phyloP scores from a whole-genome alignment of 2,113 vertebrate species.

The Lepidiolamprologus cunningtoni region DNA sequence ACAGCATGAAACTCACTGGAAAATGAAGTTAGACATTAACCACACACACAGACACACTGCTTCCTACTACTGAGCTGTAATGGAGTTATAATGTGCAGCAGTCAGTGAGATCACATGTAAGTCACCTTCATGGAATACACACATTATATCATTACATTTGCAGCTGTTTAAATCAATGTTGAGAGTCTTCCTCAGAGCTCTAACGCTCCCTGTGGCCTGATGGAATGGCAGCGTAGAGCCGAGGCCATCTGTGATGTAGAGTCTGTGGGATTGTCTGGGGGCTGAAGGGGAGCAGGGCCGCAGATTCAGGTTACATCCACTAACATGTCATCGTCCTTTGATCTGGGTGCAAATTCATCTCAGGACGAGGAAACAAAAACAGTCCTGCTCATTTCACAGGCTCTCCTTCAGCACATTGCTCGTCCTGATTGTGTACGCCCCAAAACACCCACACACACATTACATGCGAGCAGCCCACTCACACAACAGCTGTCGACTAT shows the following conservation, averaged over 20 bases:
- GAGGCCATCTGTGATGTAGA: constrained; percentile 33
- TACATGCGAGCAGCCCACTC: constrained; percentile 18
- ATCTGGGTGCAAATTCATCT: constrained; percentile 41
- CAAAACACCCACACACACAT: constrained; percentile 23
- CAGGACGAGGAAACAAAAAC: constrained; percentile 39
- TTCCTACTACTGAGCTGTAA: background rate
- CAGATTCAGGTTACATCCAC: constrained; percentile 42
- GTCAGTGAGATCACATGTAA: background rate
- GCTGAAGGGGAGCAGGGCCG: background rate
- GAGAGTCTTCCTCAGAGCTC: background rate
- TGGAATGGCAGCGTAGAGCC: background rate
- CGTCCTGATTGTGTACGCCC: background rate
- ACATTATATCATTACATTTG: constrained; percentile 30
- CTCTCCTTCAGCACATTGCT: constrained; percentile 10
- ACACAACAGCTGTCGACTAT: constrained; percentile 65
- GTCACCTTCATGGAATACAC: background rate
- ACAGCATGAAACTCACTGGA: background rate
- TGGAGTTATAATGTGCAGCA: background rate
- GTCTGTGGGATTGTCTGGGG: constrained; percentile 13
- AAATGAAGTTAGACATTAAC: background rate
- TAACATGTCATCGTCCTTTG: constrained; percentile 41
- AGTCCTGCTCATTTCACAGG: constrained; percentile 16
- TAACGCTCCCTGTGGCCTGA: constrained; percentile 10
- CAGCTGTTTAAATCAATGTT: constrained; percentile 40
- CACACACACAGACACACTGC: background rate